Base-by-base conservation (phyloP, 2,888 invertebrate species). In the Protophormia terraenovae region DNA sequence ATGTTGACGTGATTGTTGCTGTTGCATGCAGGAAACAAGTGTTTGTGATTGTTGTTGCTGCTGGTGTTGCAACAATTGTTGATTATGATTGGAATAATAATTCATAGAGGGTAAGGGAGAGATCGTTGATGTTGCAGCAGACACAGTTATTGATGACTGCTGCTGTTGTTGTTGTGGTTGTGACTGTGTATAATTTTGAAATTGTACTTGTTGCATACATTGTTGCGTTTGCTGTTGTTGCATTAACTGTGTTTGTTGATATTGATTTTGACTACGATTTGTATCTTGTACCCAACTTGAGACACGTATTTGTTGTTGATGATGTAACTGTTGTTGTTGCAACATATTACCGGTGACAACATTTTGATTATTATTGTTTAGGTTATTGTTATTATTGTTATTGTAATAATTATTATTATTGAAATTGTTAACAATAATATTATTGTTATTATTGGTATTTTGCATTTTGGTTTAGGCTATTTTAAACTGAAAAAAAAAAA, bases 121-220 rank as follows among this genome's bases (percentile, higher is more conserved):
- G 86, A 81, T 75, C 86, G 87, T 76, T 87, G 87, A 45, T 87
- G 87, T n/a, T 88, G 89, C n/a, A 86, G 83, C 41, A 62, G 77
- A n/a, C n/a, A n/a, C 24, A 16, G 77, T 14, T 29, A 64, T 62
- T 53, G 73, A 75, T 38, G 29, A 16, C 29, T 53, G 82, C 12
- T 55, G 27, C 12, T 84, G 83, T 60, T 86, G 78, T 71, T 76
- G 71, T 80, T 75, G 82, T 64, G 71, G 62, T n/a, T 19, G 79
- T 41, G 71, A 50, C 14, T 64, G 32, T 47, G 85, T 27, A 62
- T 87, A 88, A 47, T 85, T 87, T 50, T 75, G 41, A 84, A 84
- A 82, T 80, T 87, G 75, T 77, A 83, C 53, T 32, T 78, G 62
- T 41, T 64, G 72, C 66, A 80, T 47, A 38, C 66, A 73, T 45